phyloP scores from a whole-genome alignment of 2,113 vertebrate species.

The Cnemophilus loriae region DNA sequence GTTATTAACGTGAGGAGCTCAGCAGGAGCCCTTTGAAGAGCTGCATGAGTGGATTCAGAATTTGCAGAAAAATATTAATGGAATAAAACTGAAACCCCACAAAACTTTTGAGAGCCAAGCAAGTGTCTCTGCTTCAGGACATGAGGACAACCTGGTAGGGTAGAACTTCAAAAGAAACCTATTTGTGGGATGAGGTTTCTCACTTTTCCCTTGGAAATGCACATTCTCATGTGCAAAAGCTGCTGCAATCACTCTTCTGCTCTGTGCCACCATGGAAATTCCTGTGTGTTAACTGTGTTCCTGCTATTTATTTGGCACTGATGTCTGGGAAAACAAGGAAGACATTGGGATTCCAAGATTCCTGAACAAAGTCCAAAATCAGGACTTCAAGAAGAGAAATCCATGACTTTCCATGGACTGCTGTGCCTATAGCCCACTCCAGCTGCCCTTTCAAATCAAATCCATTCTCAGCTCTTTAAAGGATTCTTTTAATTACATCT shows the following conservation, averaged over 20 bases:
- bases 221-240: not conserved
- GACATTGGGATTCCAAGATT: not conserved
- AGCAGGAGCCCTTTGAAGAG: slow-evolving; percentile 26
- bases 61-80: not conserved
- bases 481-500: not conserved
- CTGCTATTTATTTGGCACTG: not conserved
- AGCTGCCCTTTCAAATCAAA: not conserved
- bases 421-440: not conserved
- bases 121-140: not conserved
- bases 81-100: not conserved
- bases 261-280: not conserved
- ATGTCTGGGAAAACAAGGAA: not conserved
- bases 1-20: not conserved
- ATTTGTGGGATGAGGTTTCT: not conserved
- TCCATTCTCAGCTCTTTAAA: not conserved
- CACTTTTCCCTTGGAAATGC: not conserved
- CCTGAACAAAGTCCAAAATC: not conserved
- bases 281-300: not conserved
- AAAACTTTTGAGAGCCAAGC: not conserved
- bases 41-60: not conserved
- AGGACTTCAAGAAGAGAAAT: not conserved
- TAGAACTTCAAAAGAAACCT: not conserved
- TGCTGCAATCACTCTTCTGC: not conserved
- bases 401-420: not conserved
- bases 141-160: not conserved